Percentiles rank a stretch among this genome's conserved stretches.
Conservation (phyloP, 2,888 invertebrate genomes). For the Nomada fucata region DNA sequence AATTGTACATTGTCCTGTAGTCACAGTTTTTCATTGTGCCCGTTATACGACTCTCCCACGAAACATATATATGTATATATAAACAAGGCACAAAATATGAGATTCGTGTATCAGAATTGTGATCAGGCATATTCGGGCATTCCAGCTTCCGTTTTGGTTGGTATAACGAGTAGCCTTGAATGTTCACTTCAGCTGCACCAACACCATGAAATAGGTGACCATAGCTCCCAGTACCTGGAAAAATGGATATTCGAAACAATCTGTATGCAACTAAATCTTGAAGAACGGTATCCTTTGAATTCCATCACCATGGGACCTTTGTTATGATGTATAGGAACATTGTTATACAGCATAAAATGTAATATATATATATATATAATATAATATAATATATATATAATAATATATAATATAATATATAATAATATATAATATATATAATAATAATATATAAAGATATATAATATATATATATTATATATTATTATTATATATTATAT, state of each 20-base stretch:
- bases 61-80: neutral
- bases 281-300: neutral
- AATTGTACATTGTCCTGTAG: conserved; percentile 19
- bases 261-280: too few relatives aligned
- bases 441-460: too few relatives aligned
- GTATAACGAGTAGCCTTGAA: neutral
- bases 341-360: neutral
- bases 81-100: conserved; percentile 12
- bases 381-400: too few relatives aligned
- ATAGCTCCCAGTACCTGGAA: conserved; percentile 93
- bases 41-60: too few relatives aligned
- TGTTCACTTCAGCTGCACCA: conserved; percentile 92
- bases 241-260: conserved; percentile 4
- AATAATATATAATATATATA: too few relatives aligned
- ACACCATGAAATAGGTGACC: conserved; percentile 96
- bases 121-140: conserved; percentile 19
- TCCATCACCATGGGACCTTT: neutral
- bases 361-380: too few relatives aligned
- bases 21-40: conserved; percentile 14
- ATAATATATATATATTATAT: too few relatives aligned
- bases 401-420: too few relatives aligned
- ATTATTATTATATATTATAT: too few relatives aligned
- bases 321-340: neutral
- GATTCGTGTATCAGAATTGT: conserved; percentile 19
- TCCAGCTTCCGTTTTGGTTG: conserved; percentile 8